Evolutionary conservation across 53 echinoderm and acorn worm species (phyloP).

Genomic region (Temnopleurus reevesii): DNA sequence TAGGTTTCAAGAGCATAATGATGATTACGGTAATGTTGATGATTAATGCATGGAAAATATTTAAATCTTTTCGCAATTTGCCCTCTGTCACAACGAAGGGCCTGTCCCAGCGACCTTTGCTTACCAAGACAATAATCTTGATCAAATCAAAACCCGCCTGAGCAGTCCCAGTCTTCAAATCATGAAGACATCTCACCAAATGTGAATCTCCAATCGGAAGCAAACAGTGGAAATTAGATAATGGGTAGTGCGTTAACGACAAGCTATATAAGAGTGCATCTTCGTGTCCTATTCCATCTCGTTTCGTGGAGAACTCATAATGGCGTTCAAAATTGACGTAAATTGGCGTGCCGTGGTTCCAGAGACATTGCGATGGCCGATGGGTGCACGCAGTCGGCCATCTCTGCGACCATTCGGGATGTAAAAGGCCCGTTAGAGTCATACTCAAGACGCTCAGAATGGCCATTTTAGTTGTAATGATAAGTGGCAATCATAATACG

Average conservation of each 20-base stretch:
- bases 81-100: background rate
- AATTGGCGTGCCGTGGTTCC: background rate
- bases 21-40: background rate
- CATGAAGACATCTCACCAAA: constrained; percentile 6
- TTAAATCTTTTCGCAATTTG: too few relatives aligned
- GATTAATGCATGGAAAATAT: too few relatives aligned
- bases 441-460: background rate
- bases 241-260: background rate
- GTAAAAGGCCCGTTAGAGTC: background rate
- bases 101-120: background rate
- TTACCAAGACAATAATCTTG: constrained; percentile 35
- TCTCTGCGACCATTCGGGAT: background rate
- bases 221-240: constrained; percentile 44
- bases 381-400: background rate
- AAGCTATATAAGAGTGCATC: background rate
- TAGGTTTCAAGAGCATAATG: background rate
- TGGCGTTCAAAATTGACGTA: constrained; percentile 32
- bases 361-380: constrained; percentile 3
- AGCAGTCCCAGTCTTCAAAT: background rate
- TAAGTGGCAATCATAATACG: constrained; percentile 33
- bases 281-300: background rate
- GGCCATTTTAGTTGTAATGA: background rate
- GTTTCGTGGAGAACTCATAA: background rate
- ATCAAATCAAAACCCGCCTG: constrained; percentile 1
- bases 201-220: background rate